These are phyloP conservation scores for Baronia brevicornis DNA, from an alignment of 2,888 invertebrate genomes.

Conservation along the genomic window DNA sequence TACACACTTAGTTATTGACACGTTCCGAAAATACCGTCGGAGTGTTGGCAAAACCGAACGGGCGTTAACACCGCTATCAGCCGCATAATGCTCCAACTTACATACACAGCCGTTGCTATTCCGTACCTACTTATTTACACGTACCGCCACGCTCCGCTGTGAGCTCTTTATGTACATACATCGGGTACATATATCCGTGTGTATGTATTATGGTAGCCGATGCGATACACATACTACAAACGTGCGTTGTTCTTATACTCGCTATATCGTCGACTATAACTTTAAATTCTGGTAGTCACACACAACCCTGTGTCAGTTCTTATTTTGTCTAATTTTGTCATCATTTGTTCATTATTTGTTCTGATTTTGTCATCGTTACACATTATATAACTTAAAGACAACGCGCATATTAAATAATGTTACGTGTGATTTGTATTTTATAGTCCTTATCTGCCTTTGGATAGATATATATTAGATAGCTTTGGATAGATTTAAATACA, in stretches of 20 bases:
- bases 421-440: too few relatives aligned
- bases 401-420: too few relatives aligned
- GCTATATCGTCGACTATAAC: conserved; percentile 26
- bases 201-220: conserved; percentile 18
- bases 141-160: conserved; percentile 27
- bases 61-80: conserved; percentile 73
- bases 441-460: too few relatives aligned
- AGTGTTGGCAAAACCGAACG: conserved; percentile 73
- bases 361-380: too few relatives aligned
- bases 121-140: conserved; percentile 12
- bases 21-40: conserved; percentile 69
- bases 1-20: conserved; percentile 75
- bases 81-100: conserved; percentile 54
- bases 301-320: too few relatives aligned
- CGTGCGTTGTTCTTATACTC: conserved; percentile 30
- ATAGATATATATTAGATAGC: too few relatives aligned
- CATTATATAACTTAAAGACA: too few relatives aligned
- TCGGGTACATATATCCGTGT: conserved; percentile 12
- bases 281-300: too few relatives aligned
- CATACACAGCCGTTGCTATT: conserved; percentile 16
- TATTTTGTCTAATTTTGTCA: too few relatives aligned
- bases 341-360: too few relatives aligned
- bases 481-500: too few relatives aligned
- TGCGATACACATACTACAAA: conserved; percentile 15
- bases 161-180: conserved; percentile 23